A percentile compares a stretch with the other conserved stretches of the same genome.
Evolutionary conservation across 2,797 vertebrate species (phyloP).

Genomic region (Cyprinodon diabolis): DNA sequence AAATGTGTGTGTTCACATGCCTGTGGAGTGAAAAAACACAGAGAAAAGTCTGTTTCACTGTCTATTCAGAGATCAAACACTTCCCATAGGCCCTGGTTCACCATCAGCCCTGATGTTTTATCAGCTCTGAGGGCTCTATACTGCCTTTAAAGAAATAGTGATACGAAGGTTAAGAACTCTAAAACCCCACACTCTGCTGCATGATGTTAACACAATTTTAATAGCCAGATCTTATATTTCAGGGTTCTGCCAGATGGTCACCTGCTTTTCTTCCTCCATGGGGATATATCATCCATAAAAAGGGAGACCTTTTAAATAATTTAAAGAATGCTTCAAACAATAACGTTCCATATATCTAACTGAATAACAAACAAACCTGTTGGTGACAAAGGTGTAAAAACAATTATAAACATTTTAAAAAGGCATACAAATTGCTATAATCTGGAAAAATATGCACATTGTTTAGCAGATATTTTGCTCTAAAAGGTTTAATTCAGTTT

Average conservation of each 20-base stretch:
- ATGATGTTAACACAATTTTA: constrained; percentile 23
- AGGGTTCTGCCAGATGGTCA: constrained; percentile 12
- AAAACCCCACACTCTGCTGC: constrained; percentile 21
- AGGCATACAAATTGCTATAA: neutral
- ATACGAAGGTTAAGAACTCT: constrained; percentile 37
- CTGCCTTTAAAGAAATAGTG: constrained; percentile 31
- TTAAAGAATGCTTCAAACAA: neutral
- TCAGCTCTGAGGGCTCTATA: constrained; percentile 54
- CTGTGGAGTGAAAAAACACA: constrained; percentile 48
- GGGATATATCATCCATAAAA: constrained; percentile 10
- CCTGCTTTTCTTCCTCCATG: constrained; percentile 13
- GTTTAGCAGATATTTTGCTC: neutral
- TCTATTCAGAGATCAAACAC: constrained; percentile 67
- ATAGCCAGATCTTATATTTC: constrained; percentile 15
- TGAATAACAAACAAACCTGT: too few species aligned
- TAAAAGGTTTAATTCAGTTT: neutral
- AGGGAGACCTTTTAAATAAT: neutral
- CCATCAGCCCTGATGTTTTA: constrained; percentile 61
- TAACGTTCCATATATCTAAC: neutral
- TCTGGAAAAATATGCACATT: neutral
- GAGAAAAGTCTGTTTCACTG: constrained; percentile 56
- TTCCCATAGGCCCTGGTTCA: constrained; percentile 53
- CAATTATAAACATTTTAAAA: too few species aligned
- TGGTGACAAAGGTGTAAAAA: neutral
- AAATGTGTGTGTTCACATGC: constrained; percentile 45